These are phyloP conservation scores for Tragelaphus strepsiceros DNA, from an alignment of 2,113 vertebrate genomes.

Conservation along the genomic window DNA sequence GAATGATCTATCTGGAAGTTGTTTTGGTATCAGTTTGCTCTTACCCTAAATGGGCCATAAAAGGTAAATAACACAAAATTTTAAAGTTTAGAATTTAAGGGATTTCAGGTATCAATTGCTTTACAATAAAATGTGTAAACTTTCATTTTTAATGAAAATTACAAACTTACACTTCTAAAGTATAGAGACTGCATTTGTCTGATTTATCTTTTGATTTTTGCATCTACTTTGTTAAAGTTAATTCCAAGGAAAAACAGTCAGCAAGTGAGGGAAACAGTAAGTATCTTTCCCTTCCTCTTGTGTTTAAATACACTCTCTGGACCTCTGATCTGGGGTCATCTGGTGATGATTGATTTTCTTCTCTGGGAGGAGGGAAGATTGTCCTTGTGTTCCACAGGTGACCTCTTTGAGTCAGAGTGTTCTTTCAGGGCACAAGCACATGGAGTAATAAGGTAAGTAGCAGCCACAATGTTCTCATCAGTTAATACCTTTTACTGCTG, in stretches of 20 bases:
- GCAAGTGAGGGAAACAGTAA: not conserved
- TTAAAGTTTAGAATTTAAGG: not conserved
- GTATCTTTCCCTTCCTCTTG: not conserved
- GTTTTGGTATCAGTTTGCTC: not conserved
- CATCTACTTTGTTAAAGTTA: not conserved
- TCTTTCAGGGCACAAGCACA: not conserved
- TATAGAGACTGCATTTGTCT: not conserved
- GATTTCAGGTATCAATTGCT: not conserved
- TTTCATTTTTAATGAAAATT: not conserved
- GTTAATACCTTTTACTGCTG: not conserved
- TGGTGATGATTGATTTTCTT: not conserved
- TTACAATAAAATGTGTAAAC: not conserved
- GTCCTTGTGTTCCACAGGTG: not conserved
- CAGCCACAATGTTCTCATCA: not conserved
- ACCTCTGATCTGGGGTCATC: not conserved
- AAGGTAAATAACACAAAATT: not conserved
- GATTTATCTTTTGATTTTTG: constrained; percentile 4
- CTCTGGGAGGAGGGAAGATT: not conserved
- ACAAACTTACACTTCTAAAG: not conserved
- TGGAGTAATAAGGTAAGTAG: not conserved
- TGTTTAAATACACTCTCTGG: not conserved
- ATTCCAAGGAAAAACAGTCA: not conserved
- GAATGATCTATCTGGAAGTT: not conserved
- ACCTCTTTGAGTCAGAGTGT: not conserved
- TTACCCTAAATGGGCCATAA: not conserved